Percentiles rank a stretch among this genome's conserved stretches.
phyloP scores from a whole-genome alignment of 2,113 vertebrate species.

The Pavo muticus region DNA sequence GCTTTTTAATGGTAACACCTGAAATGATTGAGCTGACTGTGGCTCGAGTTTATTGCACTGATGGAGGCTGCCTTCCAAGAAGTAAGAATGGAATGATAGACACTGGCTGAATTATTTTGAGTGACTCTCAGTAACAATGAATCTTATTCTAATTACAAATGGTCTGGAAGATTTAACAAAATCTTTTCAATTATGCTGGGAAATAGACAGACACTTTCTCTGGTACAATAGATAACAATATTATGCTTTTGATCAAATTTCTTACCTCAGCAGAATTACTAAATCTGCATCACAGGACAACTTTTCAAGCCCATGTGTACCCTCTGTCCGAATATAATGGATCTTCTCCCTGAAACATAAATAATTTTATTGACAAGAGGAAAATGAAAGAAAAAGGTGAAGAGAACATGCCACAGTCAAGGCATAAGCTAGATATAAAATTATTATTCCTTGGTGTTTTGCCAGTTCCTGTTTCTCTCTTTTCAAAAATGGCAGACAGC shows the following conservation, averaged over 20 bases:
- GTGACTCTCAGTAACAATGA: neutral
- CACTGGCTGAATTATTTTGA: neutral
- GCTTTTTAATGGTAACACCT: neutral
- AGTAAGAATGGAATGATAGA: neutral
- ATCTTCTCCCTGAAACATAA: slow-evolving; percentile 92
- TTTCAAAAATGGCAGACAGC: neutral
- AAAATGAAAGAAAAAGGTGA: neutral
- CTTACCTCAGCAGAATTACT: slow-evolving; percentile 96
- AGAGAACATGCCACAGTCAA: neutral
- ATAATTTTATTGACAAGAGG: neutral
- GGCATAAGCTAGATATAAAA: neutral
- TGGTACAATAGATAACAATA: neutral
- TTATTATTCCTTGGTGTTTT: neutral
- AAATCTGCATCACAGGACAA: slow-evolving; percentile 97
- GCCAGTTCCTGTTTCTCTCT: neutral
- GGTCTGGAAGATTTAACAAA: neutral
- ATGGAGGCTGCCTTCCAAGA: neutral
- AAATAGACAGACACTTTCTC: neutral
- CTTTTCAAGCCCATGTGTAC: slow-evolving; percentile 93
- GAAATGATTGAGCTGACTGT: neutral
- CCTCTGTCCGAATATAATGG: slow-evolving; percentile 96
- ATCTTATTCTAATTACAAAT: neutral
- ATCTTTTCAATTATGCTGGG: neutral
- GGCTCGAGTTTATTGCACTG: neutral
- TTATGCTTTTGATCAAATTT: neutral